A percentile compares a stretch with the other conserved stretches of the same genome.
These are phyloP conservation scores for Mormoops blainvillei DNA, from an alignment of 2,113 vertebrate genomes.

Conservation along the genomic window DNA sequence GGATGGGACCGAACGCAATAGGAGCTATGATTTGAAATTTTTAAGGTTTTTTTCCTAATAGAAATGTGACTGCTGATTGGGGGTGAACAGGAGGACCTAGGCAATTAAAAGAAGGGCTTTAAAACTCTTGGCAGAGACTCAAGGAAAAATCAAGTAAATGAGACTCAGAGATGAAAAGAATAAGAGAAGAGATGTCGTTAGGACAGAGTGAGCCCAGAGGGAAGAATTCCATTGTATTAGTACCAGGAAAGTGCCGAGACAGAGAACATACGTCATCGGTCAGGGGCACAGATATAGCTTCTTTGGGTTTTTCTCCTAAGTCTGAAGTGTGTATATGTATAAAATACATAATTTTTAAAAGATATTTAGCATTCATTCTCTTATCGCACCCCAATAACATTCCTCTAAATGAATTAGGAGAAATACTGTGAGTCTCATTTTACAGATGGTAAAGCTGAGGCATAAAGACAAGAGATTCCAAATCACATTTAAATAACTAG, in stretches of 20 bases:
- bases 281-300: fast-evolving
- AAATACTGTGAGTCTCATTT: neutral
- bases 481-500: neutral
- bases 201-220: neutral
- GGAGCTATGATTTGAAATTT: constrained; percentile 5
- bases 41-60: neutral
- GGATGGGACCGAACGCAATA: neutral
- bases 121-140: neutral
- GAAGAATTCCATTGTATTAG: neutral
- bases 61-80: neutral
- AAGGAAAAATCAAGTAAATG: neutral
- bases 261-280: neutral
- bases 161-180: neutral
- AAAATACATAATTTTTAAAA: neutral
- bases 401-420: neutral
- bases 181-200: neutral
- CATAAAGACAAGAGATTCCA: neutral
- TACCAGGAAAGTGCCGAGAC: neutral
- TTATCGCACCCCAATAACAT: neutral
- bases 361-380: neutral
- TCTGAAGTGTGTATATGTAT: neutral
- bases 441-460: neutral
- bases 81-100: neutral
- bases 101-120: neutral
- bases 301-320: neutral